phyloP scores from a whole-genome alignment of 2,888 invertebrate genomes.

The Limnephilus marmoratus region DNA sequence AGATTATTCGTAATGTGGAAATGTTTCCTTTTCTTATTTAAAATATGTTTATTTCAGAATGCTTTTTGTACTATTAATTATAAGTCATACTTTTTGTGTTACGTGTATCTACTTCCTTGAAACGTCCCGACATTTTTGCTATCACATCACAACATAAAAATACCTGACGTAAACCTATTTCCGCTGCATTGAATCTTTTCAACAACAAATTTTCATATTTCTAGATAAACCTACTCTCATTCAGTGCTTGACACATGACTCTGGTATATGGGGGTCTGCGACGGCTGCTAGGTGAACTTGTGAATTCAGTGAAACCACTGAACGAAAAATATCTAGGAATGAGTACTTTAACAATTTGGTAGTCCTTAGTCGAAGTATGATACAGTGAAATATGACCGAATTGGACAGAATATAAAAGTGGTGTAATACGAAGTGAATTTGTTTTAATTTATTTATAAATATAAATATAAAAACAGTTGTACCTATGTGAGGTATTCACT shows the following conservation, averaged over 20 bases:
- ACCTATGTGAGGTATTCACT: no score
- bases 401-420: no score
- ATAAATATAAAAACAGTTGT: no score
- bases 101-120: background rate
- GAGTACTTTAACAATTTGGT: background rate
- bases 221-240: background rate
- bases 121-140: background rate
- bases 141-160: background rate
- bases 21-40: no score
- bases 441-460: no score
- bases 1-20: no score
- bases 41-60: no score
- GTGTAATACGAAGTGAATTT: no score
- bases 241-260: background rate
- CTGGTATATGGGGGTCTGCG: background rate
- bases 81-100: no score
- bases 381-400: no score
- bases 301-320: background rate
- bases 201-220: background rate
- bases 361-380: no score
- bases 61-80: no score
- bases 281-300: background rate
- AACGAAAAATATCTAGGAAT: background rate
- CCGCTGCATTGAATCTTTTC: background rate
- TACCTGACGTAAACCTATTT: background rate